phyloP scores from a whole-genome alignment of 2,888 invertebrate species.

The Tetropium fuscum region DNA sequence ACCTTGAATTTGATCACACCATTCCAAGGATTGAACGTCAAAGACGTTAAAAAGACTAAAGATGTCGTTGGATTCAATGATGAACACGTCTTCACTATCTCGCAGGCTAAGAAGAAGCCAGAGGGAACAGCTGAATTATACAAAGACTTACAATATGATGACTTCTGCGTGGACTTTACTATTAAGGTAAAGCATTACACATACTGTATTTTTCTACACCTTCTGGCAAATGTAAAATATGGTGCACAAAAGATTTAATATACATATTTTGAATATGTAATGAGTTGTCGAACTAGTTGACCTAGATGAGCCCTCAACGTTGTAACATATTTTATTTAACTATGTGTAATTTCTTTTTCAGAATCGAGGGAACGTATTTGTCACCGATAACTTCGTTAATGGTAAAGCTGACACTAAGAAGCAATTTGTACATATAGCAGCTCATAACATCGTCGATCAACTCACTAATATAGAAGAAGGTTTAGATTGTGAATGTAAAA shows the following conservation, averaged over 20 bases:
- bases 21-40: constrained; percentile 69
- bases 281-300: too few relatives aligned
- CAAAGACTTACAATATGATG: constrained; percentile 69
- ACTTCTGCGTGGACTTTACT: constrained; percentile 77
- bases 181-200: constrained; percentile 74
- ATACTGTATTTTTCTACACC: too few relatives aligned
- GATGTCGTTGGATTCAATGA: constrained; percentile 74
- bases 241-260: too few relatives aligned
- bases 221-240: too few relatives aligned
- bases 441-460: constrained; percentile 65
- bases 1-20: constrained; percentile 73
- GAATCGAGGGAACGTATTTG: constrained; percentile 76
- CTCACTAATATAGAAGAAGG: constrained; percentile 62
- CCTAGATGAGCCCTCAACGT: too few relatives aligned
- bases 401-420: constrained; percentile 72
- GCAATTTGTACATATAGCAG: constrained; percentile 71
- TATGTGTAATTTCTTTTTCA: constrained; percentile 63
- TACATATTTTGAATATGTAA: too few relatives aligned
- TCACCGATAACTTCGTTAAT: constrained; percentile 70
- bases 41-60: constrained; percentile 69
- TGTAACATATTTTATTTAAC: too few relatives aligned
- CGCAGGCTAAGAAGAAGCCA: constrained; percentile 73
- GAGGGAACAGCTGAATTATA: constrained; percentile 70
- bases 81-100: constrained; percentile 72
- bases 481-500: constrained; percentile 66